Percentiles rank a stretch among this genome's conserved stretches.
Conservation (phyloP, 2,113 vertebrate genomes). For the Morone chrysops region DNA sequence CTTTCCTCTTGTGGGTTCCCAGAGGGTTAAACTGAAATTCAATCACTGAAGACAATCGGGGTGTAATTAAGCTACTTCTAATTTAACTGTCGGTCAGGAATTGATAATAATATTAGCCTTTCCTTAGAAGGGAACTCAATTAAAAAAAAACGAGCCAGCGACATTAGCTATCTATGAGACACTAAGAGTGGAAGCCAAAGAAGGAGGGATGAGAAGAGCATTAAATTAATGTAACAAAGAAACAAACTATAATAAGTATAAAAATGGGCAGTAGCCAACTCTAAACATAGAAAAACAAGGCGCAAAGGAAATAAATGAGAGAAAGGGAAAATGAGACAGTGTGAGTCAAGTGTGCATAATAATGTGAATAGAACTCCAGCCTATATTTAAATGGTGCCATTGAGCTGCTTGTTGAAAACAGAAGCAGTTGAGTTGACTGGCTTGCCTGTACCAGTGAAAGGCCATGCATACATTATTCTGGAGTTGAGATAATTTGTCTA, state of each 20-base stretch:
- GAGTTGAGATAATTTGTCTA: conserved; percentile 83
- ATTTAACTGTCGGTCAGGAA: conserved; percentile 73
- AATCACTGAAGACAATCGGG: conserved; percentile 74
- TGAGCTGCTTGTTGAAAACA: conserved; percentile 75
- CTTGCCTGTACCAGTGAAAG: conserved; percentile 61
- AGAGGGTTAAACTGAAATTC: conserved; percentile 65
- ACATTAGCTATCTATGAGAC: conserved; percentile 38
- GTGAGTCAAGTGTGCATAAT: conserved; percentile 67
- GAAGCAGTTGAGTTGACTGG: conserved; percentile 55
- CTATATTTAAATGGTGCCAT: conserved; percentile 75
- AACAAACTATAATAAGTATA: conserved; percentile 32
- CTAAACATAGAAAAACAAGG: conserved; percentile 46
- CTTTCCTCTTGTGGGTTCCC: conserved; percentile 45
- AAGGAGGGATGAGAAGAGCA: conserved; percentile 21
- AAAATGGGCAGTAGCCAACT: conserved; percentile 32
- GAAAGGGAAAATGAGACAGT: conserved; percentile 24
- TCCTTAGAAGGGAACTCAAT: conserved; percentile 71
- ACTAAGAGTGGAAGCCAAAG: conserved; percentile 4
- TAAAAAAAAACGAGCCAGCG: conserved; percentile 3
- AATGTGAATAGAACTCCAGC: conserved; percentile 48
- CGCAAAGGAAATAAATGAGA: conserved; percentile 21
- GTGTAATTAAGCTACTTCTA: conserved; percentile 76
- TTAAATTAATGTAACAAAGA: conserved; percentile 22
- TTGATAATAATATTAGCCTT: conserved; percentile 68
- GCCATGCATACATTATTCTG: conserved; percentile 87